phyloP scores from a whole-genome alignment of 2,888 invertebrate genomes.

The Himalopsyche anomala region DNA sequence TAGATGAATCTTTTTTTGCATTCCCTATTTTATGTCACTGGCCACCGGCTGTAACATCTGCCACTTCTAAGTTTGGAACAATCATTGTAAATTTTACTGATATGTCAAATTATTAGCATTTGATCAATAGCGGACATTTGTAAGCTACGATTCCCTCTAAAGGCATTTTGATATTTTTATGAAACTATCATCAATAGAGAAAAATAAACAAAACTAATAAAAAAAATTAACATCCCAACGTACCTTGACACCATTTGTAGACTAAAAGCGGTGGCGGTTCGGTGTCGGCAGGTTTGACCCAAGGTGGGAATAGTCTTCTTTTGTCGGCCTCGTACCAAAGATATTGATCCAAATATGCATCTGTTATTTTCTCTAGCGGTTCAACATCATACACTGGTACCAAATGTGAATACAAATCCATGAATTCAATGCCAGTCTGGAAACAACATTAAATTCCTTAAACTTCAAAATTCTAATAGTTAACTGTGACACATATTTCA shows the following conservation, averaged over 20 bases:
- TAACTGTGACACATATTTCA: background rate
- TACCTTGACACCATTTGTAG: conserved; percentile 99
- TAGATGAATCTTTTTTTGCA: too few relatives aligned
- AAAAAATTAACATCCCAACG: conserved; percentile 49
- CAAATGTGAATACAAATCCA: conserved; percentile 99
- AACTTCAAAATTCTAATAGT: background rate
- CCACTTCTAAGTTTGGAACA: too few relatives aligned
- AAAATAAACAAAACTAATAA: too few relatives aligned
- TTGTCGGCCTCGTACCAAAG: conserved; percentile 99
- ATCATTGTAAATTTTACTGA: too few relatives aligned
- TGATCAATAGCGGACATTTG: too few relatives aligned
- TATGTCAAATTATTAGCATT: too few relatives aligned
- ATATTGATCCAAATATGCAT: conserved; percentile 99
- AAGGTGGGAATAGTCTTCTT: conserved; percentile 95
- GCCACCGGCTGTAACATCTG: too few relatives aligned
- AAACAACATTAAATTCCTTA: conserved; percentile 44
- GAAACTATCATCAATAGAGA: too few relatives aligned
- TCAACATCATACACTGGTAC: conserved; percentile 99
- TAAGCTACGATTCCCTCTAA: too few relatives aligned
- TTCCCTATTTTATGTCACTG: too few relatives aligned
- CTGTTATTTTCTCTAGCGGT: conserved; percentile 99
- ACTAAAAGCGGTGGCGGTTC: conserved; percentile 95
- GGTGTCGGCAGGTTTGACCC: conserved; percentile 99
- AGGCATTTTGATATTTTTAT: too few relatives aligned
- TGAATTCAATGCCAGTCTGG: conserved; percentile 98